A percentile compares a stretch with the other conserved stretches of the same genome.
Conservation (phyloP, 53 echinoderm and acorn worm species). For the Zoroaster sp. region DNA sequence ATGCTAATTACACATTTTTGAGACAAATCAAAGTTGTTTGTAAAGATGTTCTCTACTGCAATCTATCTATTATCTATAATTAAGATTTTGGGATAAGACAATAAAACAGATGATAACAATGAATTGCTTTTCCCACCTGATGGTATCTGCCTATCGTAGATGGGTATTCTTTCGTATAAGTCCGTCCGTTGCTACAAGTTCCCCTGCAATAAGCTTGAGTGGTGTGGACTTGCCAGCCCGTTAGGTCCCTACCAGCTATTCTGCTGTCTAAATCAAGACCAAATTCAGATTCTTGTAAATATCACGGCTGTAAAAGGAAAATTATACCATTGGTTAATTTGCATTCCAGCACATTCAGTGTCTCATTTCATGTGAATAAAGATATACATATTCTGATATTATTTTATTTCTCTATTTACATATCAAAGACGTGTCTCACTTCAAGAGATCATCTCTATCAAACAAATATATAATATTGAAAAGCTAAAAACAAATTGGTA, state of each 20-base stretch:
- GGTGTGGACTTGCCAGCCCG: constrained; percentile 97
- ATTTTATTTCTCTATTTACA: too few species aligned
- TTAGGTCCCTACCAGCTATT: constrained; percentile 96
- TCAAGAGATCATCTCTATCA: too few species aligned
- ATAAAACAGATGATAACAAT: background rate
- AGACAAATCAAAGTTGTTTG: too few species aligned
- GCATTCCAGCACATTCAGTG: too few species aligned
- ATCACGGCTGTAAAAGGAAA: constrained; percentile 64
- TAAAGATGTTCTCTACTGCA: too few species aligned
- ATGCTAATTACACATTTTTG: too few species aligned
- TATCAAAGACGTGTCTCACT: too few species aligned
- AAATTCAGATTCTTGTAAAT: constrained; percentile 94
- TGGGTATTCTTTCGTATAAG: constrained; percentile 96
- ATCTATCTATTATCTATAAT: background rate
- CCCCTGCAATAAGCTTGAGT: constrained; percentile 91
- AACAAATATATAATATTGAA: too few species aligned
- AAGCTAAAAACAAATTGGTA: too few species aligned
- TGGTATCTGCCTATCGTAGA: constrained; percentile 97
- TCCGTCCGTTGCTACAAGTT: constrained; percentile 85
- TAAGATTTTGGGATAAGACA: background rate
- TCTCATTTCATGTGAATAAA: too few species aligned
- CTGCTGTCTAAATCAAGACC: constrained; percentile 94
- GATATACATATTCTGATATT: too few species aligned
- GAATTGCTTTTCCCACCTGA: constrained; percentile 59
- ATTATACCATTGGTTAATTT: too few species aligned